Conservation (phyloP, 2,888 invertebrate species). For the Argyra leucocephala region DNA sequence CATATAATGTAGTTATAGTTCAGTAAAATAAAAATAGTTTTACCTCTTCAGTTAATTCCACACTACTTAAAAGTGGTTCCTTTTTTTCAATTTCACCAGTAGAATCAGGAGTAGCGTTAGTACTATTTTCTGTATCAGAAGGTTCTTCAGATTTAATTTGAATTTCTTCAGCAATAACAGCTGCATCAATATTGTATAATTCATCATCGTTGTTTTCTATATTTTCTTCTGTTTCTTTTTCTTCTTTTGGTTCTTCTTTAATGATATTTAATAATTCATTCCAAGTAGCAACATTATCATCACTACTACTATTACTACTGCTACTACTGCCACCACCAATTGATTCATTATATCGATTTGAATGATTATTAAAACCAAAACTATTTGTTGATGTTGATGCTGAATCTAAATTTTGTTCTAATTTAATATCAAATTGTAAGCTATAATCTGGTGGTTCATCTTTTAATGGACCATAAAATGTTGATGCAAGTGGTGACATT, state of each 20-base stretch:
- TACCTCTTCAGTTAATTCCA: slow-evolving; percentile 7
- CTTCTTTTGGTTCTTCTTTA: slow-evolving; percentile 3
- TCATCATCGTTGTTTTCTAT: slow-evolving; percentile 8
- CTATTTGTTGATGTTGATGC: slow-evolving; percentile 19
- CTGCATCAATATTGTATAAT: slow-evolving; percentile 29
- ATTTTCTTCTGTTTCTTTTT: slow-evolving; percentile 31
- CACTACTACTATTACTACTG: not conserved
- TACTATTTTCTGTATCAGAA: slow-evolving; percentile 24
- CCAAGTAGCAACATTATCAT: slow-evolving; percentile 19
- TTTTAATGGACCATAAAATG: slow-evolving; percentile 39
- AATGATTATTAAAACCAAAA: not conserved
- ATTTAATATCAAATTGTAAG: slow-evolving; percentile 29
- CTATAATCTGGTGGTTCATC: slow-evolving; percentile 40
- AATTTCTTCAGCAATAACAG: slow-evolving; percentile 27
- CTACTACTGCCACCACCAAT: too few species aligned
- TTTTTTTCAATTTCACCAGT: not conserved
- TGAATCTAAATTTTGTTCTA: slow-evolving; percentile 30
- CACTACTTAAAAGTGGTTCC: slow-evolving; percentile 5
- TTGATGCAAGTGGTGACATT: slow-evolving; percentile 32
- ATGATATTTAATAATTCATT: slow-evolving; percentile 17
- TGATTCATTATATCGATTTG: not conserved
- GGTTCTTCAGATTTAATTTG: slow-evolving; percentile 27
- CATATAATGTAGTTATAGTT: too few species aligned
- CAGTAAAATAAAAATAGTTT: not conserved
- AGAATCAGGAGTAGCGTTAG: slow-evolving; percentile 16